These are phyloP conservation scores for Megaleporinus macrocephalus DNA, from an alignment of 2,113 vertebrate species.

Conservation along the genomic window DNA sequence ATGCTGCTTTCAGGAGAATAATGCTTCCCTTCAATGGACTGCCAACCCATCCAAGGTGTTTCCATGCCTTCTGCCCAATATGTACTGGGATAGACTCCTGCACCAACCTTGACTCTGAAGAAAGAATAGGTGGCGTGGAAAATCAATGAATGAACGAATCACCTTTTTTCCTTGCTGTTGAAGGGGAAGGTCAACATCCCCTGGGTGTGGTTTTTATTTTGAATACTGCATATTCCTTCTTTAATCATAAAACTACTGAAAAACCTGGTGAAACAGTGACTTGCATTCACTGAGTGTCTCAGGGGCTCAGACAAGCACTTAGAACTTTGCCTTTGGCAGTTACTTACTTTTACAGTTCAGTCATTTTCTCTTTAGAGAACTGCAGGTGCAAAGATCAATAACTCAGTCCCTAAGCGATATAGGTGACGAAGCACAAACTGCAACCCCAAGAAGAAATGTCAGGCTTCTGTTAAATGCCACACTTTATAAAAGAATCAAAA, in stretches of 20 bases:
- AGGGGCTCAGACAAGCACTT: background rate
- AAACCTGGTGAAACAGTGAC: background rate
- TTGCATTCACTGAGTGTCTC: background rate
- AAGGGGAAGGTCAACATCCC: no score
- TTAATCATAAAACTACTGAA: background rate
- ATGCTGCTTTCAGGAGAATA: no score
- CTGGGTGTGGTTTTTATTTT: no score
- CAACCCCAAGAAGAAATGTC: background rate
- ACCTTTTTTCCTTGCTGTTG: no score
- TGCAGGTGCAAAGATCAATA: background rate
- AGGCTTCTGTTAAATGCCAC: conserved; percentile 5
- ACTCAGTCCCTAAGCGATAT: background rate
- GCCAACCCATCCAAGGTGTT: no score
- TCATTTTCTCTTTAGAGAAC: background rate
- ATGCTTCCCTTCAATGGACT: no score
- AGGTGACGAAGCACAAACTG: background rate
- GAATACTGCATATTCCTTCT: background rate
- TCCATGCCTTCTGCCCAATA: no score
- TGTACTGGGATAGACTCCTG: no score
- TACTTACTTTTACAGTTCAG: background rate
- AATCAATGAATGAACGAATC: no score
- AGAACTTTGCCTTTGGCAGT: background rate
- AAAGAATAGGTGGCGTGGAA: no score
- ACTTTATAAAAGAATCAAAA: background rate
- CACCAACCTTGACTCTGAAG: no score